Base-by-base conservation (phyloP, 2,113 vertebrate genomes). In the Merops nubicus region DNA sequence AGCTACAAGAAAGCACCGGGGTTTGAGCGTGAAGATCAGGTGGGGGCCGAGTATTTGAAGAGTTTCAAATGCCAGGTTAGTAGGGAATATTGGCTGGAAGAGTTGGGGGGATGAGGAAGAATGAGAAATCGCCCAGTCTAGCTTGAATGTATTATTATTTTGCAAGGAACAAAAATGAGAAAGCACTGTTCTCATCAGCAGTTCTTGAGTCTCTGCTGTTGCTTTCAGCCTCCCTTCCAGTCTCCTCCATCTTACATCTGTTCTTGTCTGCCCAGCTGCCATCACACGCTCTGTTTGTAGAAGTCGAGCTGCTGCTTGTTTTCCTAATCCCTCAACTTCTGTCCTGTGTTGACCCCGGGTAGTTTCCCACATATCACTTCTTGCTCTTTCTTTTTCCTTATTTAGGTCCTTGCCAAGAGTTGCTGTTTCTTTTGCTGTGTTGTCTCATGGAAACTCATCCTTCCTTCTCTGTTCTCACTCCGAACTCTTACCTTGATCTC, bases 21-120 rank as follows among this genome's bases (percentile, higher is more conserved):
- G 64, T 99, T 99, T 67, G 99, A 99, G 97, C 98, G 99, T 95
- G 99, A 99, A 96, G 99, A 99, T 97, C 99, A 99, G 98, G 98
- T 99, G 96, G 98, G 98, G 97, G 92, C 98, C 5, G 98, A 98
- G 88, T 98, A 98, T 97, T 98, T 98, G 96, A 98, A 98, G 95
- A 98, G 87, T 92, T 98, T 98, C 96, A 98, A 98, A 97, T 98
- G 98, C 95, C 98, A 98, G 98, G 98, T 98, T 97, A 98, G 97
- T 95, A 77, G 89, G 88, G 60, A 94, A 47, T 85, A 47, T 12
- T 86, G 91, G 28, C 65, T 80, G 74, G 69, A 95, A 59, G 75
- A 95, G 40, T 33, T 93, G 92, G 79, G 93, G 90, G 88, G 51
- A 45, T 86, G 73, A 93, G 51, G 67, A 96, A 34, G 51, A 74